Base-by-base conservation (phyloP, 2,113 vertebrate genomes). In the Chitala chitala region DNA sequence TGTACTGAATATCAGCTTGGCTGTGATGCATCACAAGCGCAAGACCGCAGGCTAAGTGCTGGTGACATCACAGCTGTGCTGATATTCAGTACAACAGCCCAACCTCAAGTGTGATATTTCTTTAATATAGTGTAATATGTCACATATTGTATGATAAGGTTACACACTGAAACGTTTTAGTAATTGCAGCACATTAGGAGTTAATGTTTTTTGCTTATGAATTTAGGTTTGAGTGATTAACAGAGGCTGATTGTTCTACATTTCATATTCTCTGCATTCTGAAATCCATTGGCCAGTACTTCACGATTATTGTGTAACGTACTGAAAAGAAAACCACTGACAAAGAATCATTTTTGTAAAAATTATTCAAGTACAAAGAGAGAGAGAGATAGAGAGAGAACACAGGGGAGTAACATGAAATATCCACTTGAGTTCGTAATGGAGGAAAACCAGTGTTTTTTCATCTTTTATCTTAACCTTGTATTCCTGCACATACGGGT, bases 401-500 rank as follows among this genome's bases (percentile, higher is more conserved):
- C 50, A 13, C 69, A 55, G 13, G 48, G 69, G 33, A 22, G 33
- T 50, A 4, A 6, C 20, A 10, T 68, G 29, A 51, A 69, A 69
- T 69, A 36, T 46, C 70, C n/a, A 58, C 12, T 42, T 33, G 17
- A 40, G 50, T 42, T 46, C 38, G 20, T 17, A 9, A 54, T n/a
- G n/a, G n/a, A n/a, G n/a, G 69, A 33, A 33, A 33, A 33, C 26
- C 29, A 36, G 8, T 54, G 51, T 66, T 4, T 53, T 44, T 36
- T 58, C 17, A 7, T 5, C 53, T 56, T 33, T 38, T 24, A 74
- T 65, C 38, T 44, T 24, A 46, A 33, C 22, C 31, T 66, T 51
- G 65, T 31, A 66, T 75, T 73, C 42, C 5, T 26, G n/a, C n/a
- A n/a, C n/a, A n/a, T n/a, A n/a, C n/a, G n/a, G 64, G n/a, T 55